Base-by-base conservation (phyloP, 2,888 invertebrate species). In the Rhamphomyia laevipes region DNA sequence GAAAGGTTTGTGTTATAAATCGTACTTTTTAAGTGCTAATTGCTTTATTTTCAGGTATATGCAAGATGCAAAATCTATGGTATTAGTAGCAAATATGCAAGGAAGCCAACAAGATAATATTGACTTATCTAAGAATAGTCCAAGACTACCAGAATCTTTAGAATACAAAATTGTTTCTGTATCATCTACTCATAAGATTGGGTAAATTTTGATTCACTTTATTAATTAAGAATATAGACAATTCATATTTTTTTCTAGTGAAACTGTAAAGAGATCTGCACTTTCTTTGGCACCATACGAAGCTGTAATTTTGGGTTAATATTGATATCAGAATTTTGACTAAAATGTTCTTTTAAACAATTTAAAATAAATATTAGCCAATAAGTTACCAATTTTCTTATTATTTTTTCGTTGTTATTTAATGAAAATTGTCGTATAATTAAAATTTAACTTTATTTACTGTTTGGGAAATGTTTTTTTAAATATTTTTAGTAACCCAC, bases 41-140 rank as follows among this genome's bases (percentile, higher is more conserved):
- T n/a, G n/a, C 11, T 18, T 15, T 17, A 11, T 31, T 9, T 35
- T 45, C 9, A 40, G 31, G 2, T 23, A 45, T 18, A 47, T 64
- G 31, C 33, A 56, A 1, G 58, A 57, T 33, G 57, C 51, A 1
- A 45, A 56, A 11, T 55, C 55, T n/a, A 43, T 62, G 4, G 44
- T 64, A 10, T 60, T 53, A 50, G 55, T 62, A n/a, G 64, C 60
- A 46, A 65, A 65, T 55, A 55, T 63, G 7, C 59, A 59, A 23
- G 55, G 46, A 13, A 18, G 18, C 4, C 4, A 4, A 40, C 17
- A 40, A 40, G 13, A 12, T 21, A 4, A 40, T 40, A 18, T 40
- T 40, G 40, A 40, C 18, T 18, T 40, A 18, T 18, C 40, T 13
- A 18, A 11, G 12, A 11, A 17, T 3, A 40, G 6, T 18, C 3